A percentile compares a stretch with the other conserved stretches of the same genome.
These are phyloP conservation scores for Catostomus latipinnis DNA, from an alignment of 2,797 vertebrate species.

Conservation along the genomic window DNA sequence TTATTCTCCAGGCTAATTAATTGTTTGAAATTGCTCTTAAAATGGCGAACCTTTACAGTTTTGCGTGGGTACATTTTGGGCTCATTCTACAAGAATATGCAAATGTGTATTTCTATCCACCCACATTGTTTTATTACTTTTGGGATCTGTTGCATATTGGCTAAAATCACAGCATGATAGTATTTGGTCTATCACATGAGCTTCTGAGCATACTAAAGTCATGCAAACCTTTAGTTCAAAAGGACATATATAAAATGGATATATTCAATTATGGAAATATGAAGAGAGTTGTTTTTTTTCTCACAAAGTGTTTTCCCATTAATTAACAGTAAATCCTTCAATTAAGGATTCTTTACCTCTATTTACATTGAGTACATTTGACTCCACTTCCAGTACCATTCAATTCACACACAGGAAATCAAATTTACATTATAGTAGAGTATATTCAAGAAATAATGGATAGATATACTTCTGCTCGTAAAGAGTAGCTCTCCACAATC, in stretches of 20 bases:
- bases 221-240: background rate
- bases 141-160: conserved; percentile 37
- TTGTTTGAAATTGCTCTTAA: conserved; percentile 25
- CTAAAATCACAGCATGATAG: conserved; percentile 10
- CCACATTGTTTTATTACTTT: conserved; percentile 52
- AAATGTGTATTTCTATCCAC: conserved; percentile 23
- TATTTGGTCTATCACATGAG: conserved; percentile 15
- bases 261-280: background rate
- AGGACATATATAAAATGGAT: background rate
- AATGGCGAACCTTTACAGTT: conserved; percentile 30
- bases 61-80: conserved; percentile 37
- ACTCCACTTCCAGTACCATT: background rate
- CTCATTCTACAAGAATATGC: conserved; percentile 49
- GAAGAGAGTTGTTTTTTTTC: background rate
- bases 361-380: background rate
- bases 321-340: background rate
- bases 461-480: background rate
- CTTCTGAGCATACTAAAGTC: conserved; percentile 14
- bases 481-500: background rate
- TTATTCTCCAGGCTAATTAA: conserved; percentile 33
- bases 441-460: background rate
- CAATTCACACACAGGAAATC: background rate
- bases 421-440: too few species aligned
- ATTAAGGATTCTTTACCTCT: background rate
- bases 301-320: background rate